Conservation (phyloP, 2,797 vertebrate species). For the Tokudaia tokunoshimensis region DNA sequence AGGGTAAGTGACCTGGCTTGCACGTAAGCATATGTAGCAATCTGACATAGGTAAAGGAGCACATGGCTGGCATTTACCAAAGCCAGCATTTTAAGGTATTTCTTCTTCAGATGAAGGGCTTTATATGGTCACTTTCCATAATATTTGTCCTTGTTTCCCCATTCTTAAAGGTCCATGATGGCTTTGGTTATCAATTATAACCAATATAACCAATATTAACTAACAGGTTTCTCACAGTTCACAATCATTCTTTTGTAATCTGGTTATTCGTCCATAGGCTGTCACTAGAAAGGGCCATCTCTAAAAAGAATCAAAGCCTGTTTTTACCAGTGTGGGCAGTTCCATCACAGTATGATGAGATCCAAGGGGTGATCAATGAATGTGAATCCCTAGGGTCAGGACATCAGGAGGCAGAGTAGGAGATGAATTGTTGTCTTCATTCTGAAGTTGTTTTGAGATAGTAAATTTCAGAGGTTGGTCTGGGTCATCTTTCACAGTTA, state of each 20-base stretch:
- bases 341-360: background rate
- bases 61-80: background rate
- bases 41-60: background rate
- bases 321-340: background rate
- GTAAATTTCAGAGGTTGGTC: background rate
- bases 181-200: background rate
- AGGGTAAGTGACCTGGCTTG: background rate
- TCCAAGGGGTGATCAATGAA: background rate
- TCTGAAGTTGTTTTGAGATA: background rate
- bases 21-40: background rate
- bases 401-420: background rate
- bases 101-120: background rate
- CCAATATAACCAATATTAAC: background rate
- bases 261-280: background rate
- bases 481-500: background rate
- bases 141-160: background rate
- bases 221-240: background rate
- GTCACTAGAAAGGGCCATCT: background rate
- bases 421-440: background rate
- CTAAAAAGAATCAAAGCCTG: background rate
- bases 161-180: background rate
- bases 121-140: background rate
- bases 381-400: too few relatives aligned
- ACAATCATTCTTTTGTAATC: background rate
- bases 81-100: background rate